Conservation (phyloP, 2,797 vertebrate genomes). For the Glossophaga mutica region DNA sequence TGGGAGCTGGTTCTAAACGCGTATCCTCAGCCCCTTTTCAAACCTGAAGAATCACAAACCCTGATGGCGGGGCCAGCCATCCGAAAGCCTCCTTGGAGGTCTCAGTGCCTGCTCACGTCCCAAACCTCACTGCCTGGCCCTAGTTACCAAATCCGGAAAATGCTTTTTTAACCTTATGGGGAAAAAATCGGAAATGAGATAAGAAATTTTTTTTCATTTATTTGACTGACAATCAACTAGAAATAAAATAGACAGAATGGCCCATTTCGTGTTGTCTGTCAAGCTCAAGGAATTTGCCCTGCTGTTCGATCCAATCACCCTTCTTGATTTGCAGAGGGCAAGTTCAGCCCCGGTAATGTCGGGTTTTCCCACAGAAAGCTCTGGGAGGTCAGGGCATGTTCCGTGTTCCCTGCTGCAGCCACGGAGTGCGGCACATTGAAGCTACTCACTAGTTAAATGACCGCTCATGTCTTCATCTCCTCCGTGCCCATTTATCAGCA, state of each 20-base stretch:
- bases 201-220: background rate
- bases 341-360: rapidly evolving
- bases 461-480: background rate
- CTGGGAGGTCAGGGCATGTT: rapidly evolving
- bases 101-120: background rate
- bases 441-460: background rate
- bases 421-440: rapidly evolving
- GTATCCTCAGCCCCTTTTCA: background rate
- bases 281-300: too few species aligned
- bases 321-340: background rate
- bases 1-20: background rate
- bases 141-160: background rate
- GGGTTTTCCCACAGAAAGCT: background rate
- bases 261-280: background rate
- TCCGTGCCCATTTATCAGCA: rapidly evolving
- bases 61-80: background rate
- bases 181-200: background rate
- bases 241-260: background rate
- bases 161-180: background rate
- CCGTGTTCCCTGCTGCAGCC: background rate
- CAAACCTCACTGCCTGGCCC: background rate
- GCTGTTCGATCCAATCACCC: too few species aligned
- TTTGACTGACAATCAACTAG: background rate
- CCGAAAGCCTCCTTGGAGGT: background rate
- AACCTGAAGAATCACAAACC: background rate